These are phyloP conservation scores for Trypoxylus dichotomus DNA, from an alignment of 1,140 invertebrate genomes.

Conservation along the genomic window DNA sequence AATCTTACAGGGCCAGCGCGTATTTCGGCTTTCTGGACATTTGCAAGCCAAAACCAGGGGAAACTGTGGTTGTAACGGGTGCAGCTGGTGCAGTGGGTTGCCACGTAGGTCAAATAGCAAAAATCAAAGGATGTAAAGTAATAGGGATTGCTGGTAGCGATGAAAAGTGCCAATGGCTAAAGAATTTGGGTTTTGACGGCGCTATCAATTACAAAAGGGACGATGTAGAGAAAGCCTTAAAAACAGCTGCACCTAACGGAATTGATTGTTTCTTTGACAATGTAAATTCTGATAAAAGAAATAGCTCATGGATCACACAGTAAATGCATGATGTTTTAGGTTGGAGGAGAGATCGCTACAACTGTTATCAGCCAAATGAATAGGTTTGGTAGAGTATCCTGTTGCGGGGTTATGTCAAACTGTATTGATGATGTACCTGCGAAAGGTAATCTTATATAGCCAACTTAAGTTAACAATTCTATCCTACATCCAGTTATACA, in stretches of 20 bases:
- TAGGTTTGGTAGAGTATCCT: constrained; percentile 48
- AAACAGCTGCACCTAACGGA: constrained; percentile 64
- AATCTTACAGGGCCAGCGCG: constrained; percentile 62
- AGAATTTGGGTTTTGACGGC: constrained; percentile 64
- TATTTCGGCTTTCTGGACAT: constrained; percentile 70
- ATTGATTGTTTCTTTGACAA: constrained; percentile 76
- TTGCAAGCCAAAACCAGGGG: constrained; percentile 66
- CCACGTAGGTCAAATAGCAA: constrained; percentile 72
- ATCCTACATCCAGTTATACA: no score
- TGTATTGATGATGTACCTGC: constrained; percentile 53
- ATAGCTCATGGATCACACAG: neutral
- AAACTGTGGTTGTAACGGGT: constrained; percentile 65
- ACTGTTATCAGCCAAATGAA: constrained; percentile 47
- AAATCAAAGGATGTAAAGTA: constrained; percentile 65
- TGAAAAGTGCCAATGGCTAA: constrained; percentile 69
- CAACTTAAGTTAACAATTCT: neutral
- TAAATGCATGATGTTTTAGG: constrained; percentile 27
- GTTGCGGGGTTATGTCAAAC: constrained; percentile 52
- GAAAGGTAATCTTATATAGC: constrained; percentile 24
- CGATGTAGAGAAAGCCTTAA: constrained; percentile 58
- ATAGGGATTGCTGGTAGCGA: constrained; percentile 71
- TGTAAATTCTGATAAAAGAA: constrained; percentile 52
- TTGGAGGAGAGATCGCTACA: constrained; percentile 52
- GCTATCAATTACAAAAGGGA: constrained; percentile 70
- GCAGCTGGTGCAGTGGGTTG: constrained; percentile 71